phyloP scores from a whole-genome alignment of 2,797 vertebrate genomes.

The Bucorvus abyssinicus region DNA sequence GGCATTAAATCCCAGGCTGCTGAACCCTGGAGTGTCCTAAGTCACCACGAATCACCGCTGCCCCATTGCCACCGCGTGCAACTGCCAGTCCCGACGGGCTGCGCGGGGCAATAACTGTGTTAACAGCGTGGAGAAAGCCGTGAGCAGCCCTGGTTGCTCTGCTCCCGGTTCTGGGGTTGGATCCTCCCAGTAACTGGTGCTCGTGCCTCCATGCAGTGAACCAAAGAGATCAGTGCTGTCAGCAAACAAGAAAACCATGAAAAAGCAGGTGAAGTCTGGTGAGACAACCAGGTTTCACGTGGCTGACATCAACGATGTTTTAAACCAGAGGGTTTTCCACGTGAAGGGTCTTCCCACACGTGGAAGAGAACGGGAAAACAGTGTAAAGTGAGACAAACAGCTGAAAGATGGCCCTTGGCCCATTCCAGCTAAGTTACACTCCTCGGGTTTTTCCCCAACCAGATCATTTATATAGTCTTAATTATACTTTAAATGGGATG shows the following conservation, averaged over 20 bases:
- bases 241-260: neutral
- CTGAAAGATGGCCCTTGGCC: neutral
- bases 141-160: neutral
- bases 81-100: accelerated
- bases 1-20: neutral
- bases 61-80: neutral
- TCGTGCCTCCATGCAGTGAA: neutral
- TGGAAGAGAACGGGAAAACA: neutral
- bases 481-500: neutral
- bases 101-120: accelerated
- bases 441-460: neutral
- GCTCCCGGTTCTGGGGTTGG: neutral
- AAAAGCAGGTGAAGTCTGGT: neutral
- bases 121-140: neutral
- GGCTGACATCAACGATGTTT: neutral
- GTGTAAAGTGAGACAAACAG: neutral
- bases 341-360: neutral
- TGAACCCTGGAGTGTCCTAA: neutral
- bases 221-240: neutral
- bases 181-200: neutral
- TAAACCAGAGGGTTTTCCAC: neutral
- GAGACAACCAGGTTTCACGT: neutral
- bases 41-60: neutral
- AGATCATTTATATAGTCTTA: neutral
- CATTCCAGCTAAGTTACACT: neutral